A percentile compares a stretch with the other conserved stretches of the same genome.
Evolutionary conservation across 1,140 invertebrate species (phyloP).

Genomic region (Lepidurus couesii): DNA sequence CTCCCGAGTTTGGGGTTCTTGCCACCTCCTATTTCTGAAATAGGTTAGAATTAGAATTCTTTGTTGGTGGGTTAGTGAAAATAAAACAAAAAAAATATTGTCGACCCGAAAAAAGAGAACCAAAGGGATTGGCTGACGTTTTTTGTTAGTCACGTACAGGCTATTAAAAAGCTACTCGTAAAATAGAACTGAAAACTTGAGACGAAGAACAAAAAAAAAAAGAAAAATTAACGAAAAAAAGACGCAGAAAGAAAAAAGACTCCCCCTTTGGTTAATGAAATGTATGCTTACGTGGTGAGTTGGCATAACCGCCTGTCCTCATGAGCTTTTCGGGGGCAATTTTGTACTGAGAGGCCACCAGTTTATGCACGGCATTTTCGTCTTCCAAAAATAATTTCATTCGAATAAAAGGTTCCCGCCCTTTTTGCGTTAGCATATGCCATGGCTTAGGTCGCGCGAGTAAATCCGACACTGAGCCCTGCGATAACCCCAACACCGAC

Average conservation of each 20-base stretch:
- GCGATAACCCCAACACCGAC: slow-evolving; percentile 90
- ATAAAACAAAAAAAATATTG: not conserved
- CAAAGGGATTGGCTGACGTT: not conserved
- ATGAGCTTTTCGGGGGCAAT: slow-evolving; percentile 93
- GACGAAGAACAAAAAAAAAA: not conserved
- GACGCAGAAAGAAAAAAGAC: not conserved
- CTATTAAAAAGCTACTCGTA: not conserved
- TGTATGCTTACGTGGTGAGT: slow-evolving; percentile 59
- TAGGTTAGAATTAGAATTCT: slow-evolving; percentile 2
- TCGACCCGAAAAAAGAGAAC: not conserved
- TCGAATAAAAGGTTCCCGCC: slow-evolving; percentile 90
- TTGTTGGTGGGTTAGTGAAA: not conserved
- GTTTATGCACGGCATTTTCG: slow-evolving; percentile 91
- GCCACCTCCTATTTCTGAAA: slow-evolving; percentile 17
- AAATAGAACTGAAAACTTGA: not conserved
- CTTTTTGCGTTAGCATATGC: slow-evolving; percentile 96
- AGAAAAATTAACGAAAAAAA: not conserved
- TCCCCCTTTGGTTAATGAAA: not conserved
- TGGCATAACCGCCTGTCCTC: slow-evolving; percentile 86
- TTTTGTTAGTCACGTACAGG: too few relatives aligned
- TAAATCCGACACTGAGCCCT: slow-evolving; percentile 91
- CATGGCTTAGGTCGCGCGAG: slow-evolving; percentile 91
- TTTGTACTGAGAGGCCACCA: slow-evolving; percentile 95
- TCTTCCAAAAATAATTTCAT: slow-evolving; percentile 99
- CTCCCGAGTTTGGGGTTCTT: not conserved